A percentile compares a stretch with the other conserved stretches of the same genome.
Conservation (phyloP, 2,888 invertebrate species). For the Drosophila stalkeri region DNA sequence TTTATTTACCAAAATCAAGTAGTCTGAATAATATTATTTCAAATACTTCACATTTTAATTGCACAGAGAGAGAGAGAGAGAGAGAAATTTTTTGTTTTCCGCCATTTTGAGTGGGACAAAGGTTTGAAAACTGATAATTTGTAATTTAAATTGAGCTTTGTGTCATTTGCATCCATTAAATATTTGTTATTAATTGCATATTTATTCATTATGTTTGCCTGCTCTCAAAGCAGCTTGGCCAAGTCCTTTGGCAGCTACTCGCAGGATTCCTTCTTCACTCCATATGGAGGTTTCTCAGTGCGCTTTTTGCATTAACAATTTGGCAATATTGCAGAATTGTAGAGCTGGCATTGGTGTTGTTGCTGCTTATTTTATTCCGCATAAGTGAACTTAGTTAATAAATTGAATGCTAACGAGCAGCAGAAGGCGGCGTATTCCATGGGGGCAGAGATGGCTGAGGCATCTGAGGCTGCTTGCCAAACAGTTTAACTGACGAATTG, state of each 20-base stretch:
- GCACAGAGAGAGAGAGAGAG: too few species aligned
- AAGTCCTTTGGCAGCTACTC: not conserved
- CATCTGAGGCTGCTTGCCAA: constrained; percentile 35
- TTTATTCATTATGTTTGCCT: constrained; percentile 13
- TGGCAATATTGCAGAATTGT: constrained; percentile 29
- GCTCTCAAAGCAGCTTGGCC: not conserved
- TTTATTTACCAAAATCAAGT: not conserved
- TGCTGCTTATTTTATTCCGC: constrained; percentile 15
- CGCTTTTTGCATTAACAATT: constrained; percentile 25
- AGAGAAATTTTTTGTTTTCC: too few species aligned
- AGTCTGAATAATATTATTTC: not conserved
- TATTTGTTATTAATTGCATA: not conserved
- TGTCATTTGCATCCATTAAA: not conserved
- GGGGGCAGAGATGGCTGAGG: not conserved
- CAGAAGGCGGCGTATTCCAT: not conserved
- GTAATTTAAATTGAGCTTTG: not conserved
- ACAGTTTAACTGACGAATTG: constrained; percentile 41
- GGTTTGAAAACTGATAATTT: not conserved
- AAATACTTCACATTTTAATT: too few species aligned
- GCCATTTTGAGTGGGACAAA: not conserved
- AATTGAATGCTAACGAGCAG: constrained; percentile 42
- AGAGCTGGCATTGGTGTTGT: constrained; percentile 7
- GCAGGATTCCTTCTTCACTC: not conserved
- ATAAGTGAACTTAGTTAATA: constrained; percentile 59
- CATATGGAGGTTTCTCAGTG: not conserved